Evolutionary conservation across 2,888 invertebrate genomes (phyloP).

Genomic region (Tiliacea citrago): DNA sequence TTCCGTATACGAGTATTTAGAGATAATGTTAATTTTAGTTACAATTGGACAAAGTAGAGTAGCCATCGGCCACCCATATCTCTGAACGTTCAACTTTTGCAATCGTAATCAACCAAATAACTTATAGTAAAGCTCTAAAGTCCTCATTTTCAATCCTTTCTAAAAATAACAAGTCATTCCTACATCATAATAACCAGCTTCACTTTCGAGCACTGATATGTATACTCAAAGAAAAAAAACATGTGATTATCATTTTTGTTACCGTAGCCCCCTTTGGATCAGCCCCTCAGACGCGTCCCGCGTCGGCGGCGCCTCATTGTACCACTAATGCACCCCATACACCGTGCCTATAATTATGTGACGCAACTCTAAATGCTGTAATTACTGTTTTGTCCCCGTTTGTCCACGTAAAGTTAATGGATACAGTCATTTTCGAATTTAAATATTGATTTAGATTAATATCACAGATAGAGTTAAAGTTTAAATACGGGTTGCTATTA

Average conservation of each 20-base stretch:
- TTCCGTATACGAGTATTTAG: not conserved
- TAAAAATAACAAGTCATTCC: not conserved
- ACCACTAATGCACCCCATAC: slow-evolving; percentile 84
- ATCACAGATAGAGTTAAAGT: slow-evolving; percentile 6
- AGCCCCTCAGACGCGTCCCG: slow-evolving; percentile 57
- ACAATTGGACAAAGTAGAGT: not conserved
- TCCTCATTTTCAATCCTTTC: not conserved
- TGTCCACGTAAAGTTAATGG: slow-evolving; percentile 78
- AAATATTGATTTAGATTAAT: slow-evolving; percentile 36
- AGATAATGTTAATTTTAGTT: not conserved
- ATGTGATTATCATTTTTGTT: slow-evolving; percentile 68
- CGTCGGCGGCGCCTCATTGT: slow-evolving; percentile 74
- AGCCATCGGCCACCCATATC: too few species aligned
- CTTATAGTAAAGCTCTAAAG: not conserved
- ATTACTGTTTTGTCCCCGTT: slow-evolving; percentile 85
- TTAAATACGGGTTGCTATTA: not conserved
- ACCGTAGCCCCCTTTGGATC: slow-evolving; percentile 60
- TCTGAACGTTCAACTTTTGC: not conserved
- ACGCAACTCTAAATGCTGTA: slow-evolving; percentile 85
- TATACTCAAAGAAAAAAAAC: slow-evolving; percentile 62
- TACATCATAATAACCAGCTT: slow-evolving; percentile 29
- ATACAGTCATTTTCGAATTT: slow-evolving; percentile 75
- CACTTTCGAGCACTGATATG: slow-evolving; percentile 16
- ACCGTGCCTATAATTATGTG: slow-evolving; percentile 84
- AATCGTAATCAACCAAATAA: not conserved